Base-by-base conservation (phyloP, 2,113 vertebrate species). In the Agapornis roseicollis region DNA sequence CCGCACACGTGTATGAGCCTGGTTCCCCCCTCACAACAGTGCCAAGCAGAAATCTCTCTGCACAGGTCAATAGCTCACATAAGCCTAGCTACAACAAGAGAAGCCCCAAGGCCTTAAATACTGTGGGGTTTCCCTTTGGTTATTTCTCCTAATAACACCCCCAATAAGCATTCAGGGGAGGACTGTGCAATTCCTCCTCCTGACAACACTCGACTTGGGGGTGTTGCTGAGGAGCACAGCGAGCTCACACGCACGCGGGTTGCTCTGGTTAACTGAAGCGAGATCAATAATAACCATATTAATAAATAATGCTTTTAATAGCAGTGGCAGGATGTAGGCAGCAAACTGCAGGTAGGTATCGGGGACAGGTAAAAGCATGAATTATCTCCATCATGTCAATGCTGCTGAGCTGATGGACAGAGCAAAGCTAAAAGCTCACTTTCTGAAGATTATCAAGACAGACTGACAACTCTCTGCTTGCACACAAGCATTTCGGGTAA, bases 261-360 rank as follows among this genome's bases (percentile, higher is more conserved):
- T 87, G 31, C 58, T 53, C 4, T 16, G 94, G 92, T 97, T 91
- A 96, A 94, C 94, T 50, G 82, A 93, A 73, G 79, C 2, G 3
- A 18, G 90, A 95, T 97, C 97, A 10, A 94, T 96, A 93, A 86
- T 65, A 47, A 58, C 33, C 66, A 1, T 33, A 94, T 97, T 80
- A 97, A 97, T 96, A 96, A 96, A 90, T 94, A 81, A 96, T 88
- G 80, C 65, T 27, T 37, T 35, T 88, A 94, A 92, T 73, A 80
- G 79, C 73, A 55, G 80, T 4, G 20, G 89, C 84, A 79, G 94
- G 94, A 90, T 66, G 72, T 2, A 73, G 44, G 90, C 85, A 66
- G 86, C 80, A 11, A 80, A 52, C 58, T 55, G 73, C 87, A 73
- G 81, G 81, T 79, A 77, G 88, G 85, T 91, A 88, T 25, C 3